Base-by-base conservation (phyloP, 2,113 vertebrate species). In the Leucopsar rothschildi region DNA sequence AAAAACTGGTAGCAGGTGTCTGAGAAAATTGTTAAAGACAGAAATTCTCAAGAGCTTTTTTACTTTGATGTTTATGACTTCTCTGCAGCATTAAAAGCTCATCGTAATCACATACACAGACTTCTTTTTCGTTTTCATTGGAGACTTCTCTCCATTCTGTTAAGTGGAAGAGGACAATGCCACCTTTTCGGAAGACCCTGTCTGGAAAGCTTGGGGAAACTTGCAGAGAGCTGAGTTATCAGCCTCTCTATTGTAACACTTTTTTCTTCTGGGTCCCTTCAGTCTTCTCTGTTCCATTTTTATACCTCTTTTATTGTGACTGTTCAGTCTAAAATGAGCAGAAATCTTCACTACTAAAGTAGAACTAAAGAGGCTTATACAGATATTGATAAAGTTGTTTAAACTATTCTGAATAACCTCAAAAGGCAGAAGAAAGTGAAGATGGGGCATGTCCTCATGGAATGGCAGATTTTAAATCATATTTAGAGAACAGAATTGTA, bases 151-250 rank as follows among this genome's bases (percentile, higher is more conserved):
- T 64, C 25, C 10, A 18, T 15, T 6, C 10, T 71, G 19, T 2
- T 1, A 69, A 65, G 49, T 11, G 19, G 39, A 73, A 80, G 21
- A 87, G 47, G 91, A 68, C 19, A 78, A 63, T 60, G 33, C 0
- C 15, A 37, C 6, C 6, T 86, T 83, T 93, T 70, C 2, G 10
- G 60, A 77, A 13, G 3, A 2, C 1, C 0, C 4, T 1, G 7
- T 70, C 27, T 39, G 10, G 42, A 86, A 93, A 59, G 4, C 15
- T 60, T 33, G 59, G 15, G 22, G 8, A 83, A 70, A 8, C 6
- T 33, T 66, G 22, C 50, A 83, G 69, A 86, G 81, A 44, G 11
- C 10, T 27, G 29, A 53, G 69, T 37, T 52, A 37, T 18, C 5
- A 47, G 45, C 6, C 11, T 5, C 1, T 14, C 47, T 71, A 85